These are phyloP conservation scores for Ptychodera flava DNA, from an alignment of 35 echinoderm and acorn worm species.

Conservation along the genomic window DNA sequence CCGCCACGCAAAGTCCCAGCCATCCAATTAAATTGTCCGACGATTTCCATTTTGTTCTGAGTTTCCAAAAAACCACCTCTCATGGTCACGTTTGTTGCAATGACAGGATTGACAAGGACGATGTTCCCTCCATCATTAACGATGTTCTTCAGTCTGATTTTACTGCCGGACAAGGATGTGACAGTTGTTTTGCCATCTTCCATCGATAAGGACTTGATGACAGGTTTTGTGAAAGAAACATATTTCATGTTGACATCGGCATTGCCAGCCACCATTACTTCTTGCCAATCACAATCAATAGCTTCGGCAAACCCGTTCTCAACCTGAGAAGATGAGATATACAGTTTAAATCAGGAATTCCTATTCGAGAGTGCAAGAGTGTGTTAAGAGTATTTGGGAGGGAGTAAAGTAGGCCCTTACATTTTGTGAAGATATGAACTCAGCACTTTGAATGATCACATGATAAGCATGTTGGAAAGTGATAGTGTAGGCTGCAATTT, in stretches of 20 bases:
- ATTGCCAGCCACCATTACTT: not conserved
- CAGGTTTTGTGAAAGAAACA: not conserved
- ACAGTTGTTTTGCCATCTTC: not conserved
- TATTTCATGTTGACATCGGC: not conserved
- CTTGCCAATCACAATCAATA: not conserved
- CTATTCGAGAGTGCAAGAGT: too few relatives aligned
- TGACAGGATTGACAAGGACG: not conserved
- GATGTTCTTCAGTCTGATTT: not conserved
- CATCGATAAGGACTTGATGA: not conserved
- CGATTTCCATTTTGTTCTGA: not conserved
- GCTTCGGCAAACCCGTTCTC: too few relatives aligned
- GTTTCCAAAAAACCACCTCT: not conserved
- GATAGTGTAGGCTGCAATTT: too few relatives aligned
- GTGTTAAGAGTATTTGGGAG: too few relatives aligned
- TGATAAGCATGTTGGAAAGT: too few relatives aligned
- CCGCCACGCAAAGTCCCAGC: not conserved
- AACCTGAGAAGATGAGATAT: too few relatives aligned
- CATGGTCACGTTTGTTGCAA: not conserved
- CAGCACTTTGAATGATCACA: too few relatives aligned
- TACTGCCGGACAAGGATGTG: not conserved
- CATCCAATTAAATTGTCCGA: not conserved
- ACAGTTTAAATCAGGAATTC: too few relatives aligned
- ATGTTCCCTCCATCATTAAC: not conserved
- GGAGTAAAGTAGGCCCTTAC: too few relatives aligned
- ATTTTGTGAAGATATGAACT: too few relatives aligned